Evolutionary conservation across 1,140 invertebrate species (phyloP), one percentile per base, ranked within the genome.

Genomic region (Halotydeus destructor): DNA sequence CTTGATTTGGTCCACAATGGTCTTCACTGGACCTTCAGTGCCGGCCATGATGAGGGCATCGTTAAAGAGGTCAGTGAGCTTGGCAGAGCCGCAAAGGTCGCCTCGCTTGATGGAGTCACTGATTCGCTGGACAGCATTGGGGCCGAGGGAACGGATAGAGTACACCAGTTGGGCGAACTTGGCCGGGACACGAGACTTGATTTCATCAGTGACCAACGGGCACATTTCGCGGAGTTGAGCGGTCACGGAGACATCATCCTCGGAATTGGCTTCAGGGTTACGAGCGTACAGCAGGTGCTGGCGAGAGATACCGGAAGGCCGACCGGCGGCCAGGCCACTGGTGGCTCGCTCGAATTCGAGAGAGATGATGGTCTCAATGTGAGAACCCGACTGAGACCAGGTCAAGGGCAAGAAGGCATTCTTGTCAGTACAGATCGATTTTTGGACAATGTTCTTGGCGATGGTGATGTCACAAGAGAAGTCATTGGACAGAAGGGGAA

Each of bases 31-130:
- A 12, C 31, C 30, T 19, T 44, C 31, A 23, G 11, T 43, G 21
- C 30, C 39, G 21, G 41, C 24, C 38, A 46, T 21, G 16, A 27
- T 18, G 6, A 38, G 28, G 9, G 39, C 45, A 42, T 46, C 45
- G 3, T 21, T 26, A 16, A 44, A 43, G 2, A 46, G 5, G 24
- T 46, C 45, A 14, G 16, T 2, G 5, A 46, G 14, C 38, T 46
- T 42, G 22, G 3, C 12, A 1, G 38, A 42, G 5, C 31, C 22
- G 18, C 38, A 41, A n/a, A 46, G 12, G 24, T 41, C 31, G 3
- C 33, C 33, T 5, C 11, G 12, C 22, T 36, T 18, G 18, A 46
- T 24, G 5, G 27, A 18, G 23, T 18, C 16, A 3, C 24, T 36
- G 4, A 46, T 5, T 30, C 26, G 4, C 12, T 12, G 12, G 8